phyloP scores from a whole-genome alignment of 2,888 invertebrate genomes.

The Auanema sp. region DNA sequence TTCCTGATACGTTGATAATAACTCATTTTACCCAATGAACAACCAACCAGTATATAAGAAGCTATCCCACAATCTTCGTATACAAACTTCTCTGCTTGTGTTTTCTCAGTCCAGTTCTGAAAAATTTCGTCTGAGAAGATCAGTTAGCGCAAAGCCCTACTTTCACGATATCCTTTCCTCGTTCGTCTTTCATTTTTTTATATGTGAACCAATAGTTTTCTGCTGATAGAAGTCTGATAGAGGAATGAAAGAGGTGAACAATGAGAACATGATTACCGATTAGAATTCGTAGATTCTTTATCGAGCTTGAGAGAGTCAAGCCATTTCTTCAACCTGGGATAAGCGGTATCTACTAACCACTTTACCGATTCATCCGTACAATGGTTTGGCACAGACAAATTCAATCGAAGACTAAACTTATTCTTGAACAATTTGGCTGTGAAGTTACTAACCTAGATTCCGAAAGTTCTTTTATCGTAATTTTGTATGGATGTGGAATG shows the following conservation, averaged over 20 bases:
- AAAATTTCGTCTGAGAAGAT: slow-evolving; percentile 3
- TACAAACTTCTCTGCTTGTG: slow-evolving; percentile 90
- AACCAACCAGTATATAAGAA: slow-evolving; percentile 74
- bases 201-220: slow-evolving; percentile 44
- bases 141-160: background rate
- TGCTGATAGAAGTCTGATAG: slow-evolving; percentile 37
- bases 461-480: background rate
- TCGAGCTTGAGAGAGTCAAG: slow-evolving; percentile 26
- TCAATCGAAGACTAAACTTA: slow-evolving; percentile 2
- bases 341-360: slow-evolving; percentile 25
- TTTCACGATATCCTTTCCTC: slow-evolving; percentile 34
- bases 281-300: slow-evolving; percentile 15
- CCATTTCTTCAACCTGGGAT: slow-evolving; percentile 28
- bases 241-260: slow-evolving; percentile 23
- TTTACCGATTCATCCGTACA: slow-evolving; percentile 9
- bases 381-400: slow-evolving; percentile 6
- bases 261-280: slow-evolving; percentile 2
- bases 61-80: slow-evolving; percentile 95
- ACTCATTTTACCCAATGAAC: too few relatives aligned
- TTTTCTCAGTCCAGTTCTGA: slow-evolving; percentile 85
- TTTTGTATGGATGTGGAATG: slow-evolving; percentile 17
- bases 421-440: background rate
- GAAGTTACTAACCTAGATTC: slow-evolving; percentile 9
- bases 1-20: too few relatives aligned
- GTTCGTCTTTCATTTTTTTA: slow-evolving; percentile 32